phyloP scores from a whole-genome alignment of 1,140 invertebrate species.

The Paramacrobiotus metropolitanus region DNA sequence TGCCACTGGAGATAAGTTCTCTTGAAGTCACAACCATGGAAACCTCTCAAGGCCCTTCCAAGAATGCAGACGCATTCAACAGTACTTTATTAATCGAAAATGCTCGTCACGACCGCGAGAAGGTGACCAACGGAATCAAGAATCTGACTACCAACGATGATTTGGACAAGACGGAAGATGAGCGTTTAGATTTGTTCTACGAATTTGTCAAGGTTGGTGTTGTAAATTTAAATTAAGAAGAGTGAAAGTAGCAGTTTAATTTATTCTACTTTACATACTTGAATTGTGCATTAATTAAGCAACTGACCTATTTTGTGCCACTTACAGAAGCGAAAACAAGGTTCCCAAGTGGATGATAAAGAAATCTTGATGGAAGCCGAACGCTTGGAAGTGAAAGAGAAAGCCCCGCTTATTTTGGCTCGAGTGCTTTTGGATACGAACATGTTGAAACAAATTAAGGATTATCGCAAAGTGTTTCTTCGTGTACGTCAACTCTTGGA shows the following conservation, averaged over 20 bases:
- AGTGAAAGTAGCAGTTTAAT: neutral
- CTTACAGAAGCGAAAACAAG: slow-evolving; percentile 19
- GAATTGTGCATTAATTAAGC: neutral
- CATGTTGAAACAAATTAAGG: slow-evolving; percentile 43
- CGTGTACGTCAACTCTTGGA: too few relatives aligned
- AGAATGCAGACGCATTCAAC: too few relatives aligned
- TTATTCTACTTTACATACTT: neutral
- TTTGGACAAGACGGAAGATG: slow-evolving; percentile 76
- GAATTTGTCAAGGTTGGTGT: slow-evolving; percentile 48
- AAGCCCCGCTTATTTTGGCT: slow-evolving; percentile 70
- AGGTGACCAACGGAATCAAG: slow-evolving; percentile 65
- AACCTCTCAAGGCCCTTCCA: too few relatives aligned
- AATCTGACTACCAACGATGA: slow-evolving; percentile 78
- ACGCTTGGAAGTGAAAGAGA: slow-evolving; percentile 75
- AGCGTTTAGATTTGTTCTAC: slow-evolving; percentile 86
- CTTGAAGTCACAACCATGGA: too few relatives aligned
- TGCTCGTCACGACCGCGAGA: slow-evolving; percentile 45
- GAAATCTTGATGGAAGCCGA: slow-evolving; percentile 81
- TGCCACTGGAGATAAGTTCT: too few relatives aligned
- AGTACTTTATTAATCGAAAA: too few relatives aligned
- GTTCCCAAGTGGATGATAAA: slow-evolving; percentile 33
- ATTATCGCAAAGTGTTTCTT: slow-evolving; percentile 27
- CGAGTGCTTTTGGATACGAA: slow-evolving; percentile 71
- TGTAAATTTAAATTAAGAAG: neutral
- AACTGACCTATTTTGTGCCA: too few relatives aligned